Evolutionary conservation across 2,113 vertebrate genomes (phyloP), one percentile per base, ranked within the genome.

Genomic region (Macroglossus sobrinus): DNA sequence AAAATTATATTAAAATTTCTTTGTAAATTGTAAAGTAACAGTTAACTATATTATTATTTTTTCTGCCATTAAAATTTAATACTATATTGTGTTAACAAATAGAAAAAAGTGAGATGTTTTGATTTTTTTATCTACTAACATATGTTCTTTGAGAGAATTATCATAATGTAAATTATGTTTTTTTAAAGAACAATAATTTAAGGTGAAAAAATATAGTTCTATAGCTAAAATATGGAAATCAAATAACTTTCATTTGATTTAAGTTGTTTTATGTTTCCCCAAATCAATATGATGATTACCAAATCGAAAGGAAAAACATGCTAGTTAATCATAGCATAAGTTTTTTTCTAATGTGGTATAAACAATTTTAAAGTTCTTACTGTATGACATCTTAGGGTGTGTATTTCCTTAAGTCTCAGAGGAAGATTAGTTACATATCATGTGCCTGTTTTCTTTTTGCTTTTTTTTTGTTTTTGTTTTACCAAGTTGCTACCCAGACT

Each of bases 341-440:
- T 30, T 89, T 94, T 87, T 87, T 90, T 72, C 88, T 94, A 96
- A 90, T 90, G 86, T 96, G 93, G 79, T 90, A 92, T 86, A 87
- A 97, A 93, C 80, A 94, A 45, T 87, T 87, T 84, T 86, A 95
- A 87, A 86, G 84, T 94, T 97, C 69, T 94, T 95, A 92, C 84
- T 92, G 68, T 90, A 87, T 97, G 95, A 96, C 91, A 69, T 97
- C 69, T 61, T 92, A 69, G 93, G 95, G 97, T 96, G 89, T 97
- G 89, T 94, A 68, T 92, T 94, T 95, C 78, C 78, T 71, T 84
- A 96, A 96, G 43, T 96, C 89, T 95, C 91, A 79, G 57, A 95
- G 95, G 91, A 94, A 53, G 75, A 95, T 95, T 96, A 97, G 84
- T 94, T 92, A 92, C 15, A 7, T 92, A 61, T 90, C 88, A 95